Evolutionary conservation across 1,140 invertebrate genomes (phyloP), one percentile per base, ranked within the genome.

Genomic region (Drosophila bocqueti): DNA sequence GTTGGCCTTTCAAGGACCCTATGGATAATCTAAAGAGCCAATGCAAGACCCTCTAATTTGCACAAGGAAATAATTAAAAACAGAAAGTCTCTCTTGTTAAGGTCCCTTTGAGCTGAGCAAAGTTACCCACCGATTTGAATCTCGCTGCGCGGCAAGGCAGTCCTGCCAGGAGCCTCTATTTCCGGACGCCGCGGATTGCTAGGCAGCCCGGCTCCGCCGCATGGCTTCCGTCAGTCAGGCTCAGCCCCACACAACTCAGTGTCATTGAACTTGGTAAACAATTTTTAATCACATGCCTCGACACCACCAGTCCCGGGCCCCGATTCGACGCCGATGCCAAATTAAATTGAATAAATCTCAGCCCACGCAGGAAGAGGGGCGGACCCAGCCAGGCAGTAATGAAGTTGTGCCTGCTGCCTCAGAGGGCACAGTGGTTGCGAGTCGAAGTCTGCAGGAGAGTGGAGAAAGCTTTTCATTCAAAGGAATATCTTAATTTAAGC

Each of bases 221-320:
- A 72, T 43, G 45, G 66, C 74, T 59, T 60, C 55, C 43, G n/a
- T 36, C 47, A 26, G 49, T 4, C 40, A 21, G 29, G 47, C 47
- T 10, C 47, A n/a, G 47, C 46, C 16, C 9, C 8, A 52, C 18
- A 36, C 29, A 26, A 34, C 50, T 47, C 18, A 50, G 64, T 90
- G 85, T 90, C 85, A 89, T 84, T 90, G 85, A 89, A 89, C 85
- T 89, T 90, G 68, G 81, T 79, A 89, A 90, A 85, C 85, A 89
- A 89, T 90, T 90, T 90, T 85, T 89, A 89, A 89, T 89, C 85
- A 89, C 85, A 81, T 76, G 71, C 78, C 69, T 55, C 60, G 52
- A 47, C 54, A 47, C 40, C 60, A 59, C 18, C 31, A 34, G 7
- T 10, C 54, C 18, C 54, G 3, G 36, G 15, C 21, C 40, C 43